A percentile compares a stretch with the other conserved stretches of the same genome.
These are phyloP conservation scores for Lasioglossum lativentre DNA, from an alignment of 2,888 invertebrate genomes.

Conservation along the genomic window DNA sequence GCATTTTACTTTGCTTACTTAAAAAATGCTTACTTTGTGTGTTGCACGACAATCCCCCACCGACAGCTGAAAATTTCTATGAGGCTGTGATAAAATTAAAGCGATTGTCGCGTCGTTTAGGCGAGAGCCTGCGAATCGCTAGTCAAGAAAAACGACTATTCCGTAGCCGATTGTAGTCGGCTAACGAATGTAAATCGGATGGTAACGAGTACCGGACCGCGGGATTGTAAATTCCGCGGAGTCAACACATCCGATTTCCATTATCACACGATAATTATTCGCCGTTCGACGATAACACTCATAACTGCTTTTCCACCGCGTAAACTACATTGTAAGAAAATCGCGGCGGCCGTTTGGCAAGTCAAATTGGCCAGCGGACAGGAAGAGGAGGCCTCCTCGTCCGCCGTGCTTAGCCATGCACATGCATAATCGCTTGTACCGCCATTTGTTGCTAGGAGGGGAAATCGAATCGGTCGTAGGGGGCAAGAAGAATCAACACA, in stretches of 20 bases:
- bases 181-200: conserved; percentile 30
- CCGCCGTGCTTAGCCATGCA: background rate
- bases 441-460: conserved; percentile 21
- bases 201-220: background rate
- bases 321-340: conserved; percentile 50
- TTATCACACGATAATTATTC: conserved; percentile 42
- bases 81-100: background rate
- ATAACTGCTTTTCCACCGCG: conserved; percentile 20
- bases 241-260: conserved; percentile 32
- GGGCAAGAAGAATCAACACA: background rate
- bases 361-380: conserved; percentile 47
- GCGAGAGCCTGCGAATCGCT: background rate
- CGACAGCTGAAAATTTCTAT: background rate
- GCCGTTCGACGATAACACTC: conserved; percentile 1
- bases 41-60: background rate
- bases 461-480: background rate
- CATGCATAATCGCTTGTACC: conserved; percentile 22
- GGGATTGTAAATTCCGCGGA: conserved; percentile 8
- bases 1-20: no score
- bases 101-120: background rate
- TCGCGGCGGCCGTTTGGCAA: conserved; percentile 49
- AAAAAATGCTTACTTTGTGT: no score
- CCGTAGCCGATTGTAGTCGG: no score
- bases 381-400: conserved; percentile 30
- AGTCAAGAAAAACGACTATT: background rate